A percentile compares a stretch with the other conserved stretches of the same genome.
Evolutionary conservation across 2,888 invertebrate species (phyloP).

Genomic region (Rotaria macrura): DNA sequence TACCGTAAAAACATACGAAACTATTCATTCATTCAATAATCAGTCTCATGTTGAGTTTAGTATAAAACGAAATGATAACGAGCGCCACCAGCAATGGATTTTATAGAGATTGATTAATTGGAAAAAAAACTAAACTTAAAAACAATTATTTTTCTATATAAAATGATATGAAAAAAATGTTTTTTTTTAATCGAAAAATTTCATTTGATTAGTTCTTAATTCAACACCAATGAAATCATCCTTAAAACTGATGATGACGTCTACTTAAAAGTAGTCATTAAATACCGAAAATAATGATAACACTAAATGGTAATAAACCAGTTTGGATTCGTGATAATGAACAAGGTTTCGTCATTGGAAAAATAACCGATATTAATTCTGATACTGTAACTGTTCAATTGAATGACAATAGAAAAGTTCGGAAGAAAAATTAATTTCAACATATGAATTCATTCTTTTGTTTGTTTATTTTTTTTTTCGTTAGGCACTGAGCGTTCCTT

Average conservation of each 20-base stretch:
- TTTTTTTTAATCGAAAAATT: neutral
- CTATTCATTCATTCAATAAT: neutral
- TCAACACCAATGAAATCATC: neutral
- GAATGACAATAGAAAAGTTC: constrained; percentile 42
- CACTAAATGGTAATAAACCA: constrained; percentile 48
- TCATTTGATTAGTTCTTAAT: neutral
- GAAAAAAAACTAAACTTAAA: neutral
- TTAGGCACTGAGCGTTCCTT: constrained; percentile 61
- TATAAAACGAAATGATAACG: neutral
- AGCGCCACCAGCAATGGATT: neutral
- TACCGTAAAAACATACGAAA: no score
- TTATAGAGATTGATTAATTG: neutral
- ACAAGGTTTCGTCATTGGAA: constrained; percentile 79
- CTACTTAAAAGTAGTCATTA: neutral
- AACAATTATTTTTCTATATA: neutral
- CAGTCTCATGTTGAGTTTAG: neutral
- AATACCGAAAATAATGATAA: neutral
- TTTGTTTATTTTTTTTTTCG: neutral
- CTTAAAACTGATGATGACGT: neutral
- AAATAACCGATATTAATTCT: constrained; percentile 63
- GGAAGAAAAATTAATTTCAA: constrained; percentile 41
- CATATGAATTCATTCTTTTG: neutral
- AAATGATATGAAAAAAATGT: neutral
- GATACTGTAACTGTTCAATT: constrained; percentile 63
- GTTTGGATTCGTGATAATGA: constrained; percentile 85